Base-by-base conservation (phyloP, 23 tunicate species). In the Phallusia fumigata region DNA sequence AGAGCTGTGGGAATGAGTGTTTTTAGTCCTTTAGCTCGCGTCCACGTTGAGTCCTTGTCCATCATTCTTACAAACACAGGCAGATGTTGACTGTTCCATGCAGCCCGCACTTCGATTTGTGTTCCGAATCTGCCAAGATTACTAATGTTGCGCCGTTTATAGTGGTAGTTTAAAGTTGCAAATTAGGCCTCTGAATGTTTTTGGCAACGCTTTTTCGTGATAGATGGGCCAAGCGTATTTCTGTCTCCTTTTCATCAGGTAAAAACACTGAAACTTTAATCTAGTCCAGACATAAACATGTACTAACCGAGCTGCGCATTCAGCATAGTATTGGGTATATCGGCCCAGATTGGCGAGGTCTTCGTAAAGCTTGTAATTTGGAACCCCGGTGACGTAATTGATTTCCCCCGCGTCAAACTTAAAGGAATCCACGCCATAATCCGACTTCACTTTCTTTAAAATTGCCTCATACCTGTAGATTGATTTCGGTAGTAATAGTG, bases 21-120 rank as follows among this genome's bases (percentile, higher is more conserved):
- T 36, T 95, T 88, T 15, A 95, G 52, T 18, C 99, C 99, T 52
- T 95, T 95, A 0, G 83, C 99, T 19, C 78, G 53, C 0, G 90
- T 53, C 99, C 99, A 95, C 45, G 87, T 87, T 22, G 99, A 95
- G 78, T 88, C 99, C 73, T 95, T 95, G 77, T 95, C 99, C 90
- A 95, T 84, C 99, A 95, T 95, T 47, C 97, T 51, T 3, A 92
- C 85, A 81, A 92, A 92, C 11, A 92, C 73, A 15, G 97, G 97
- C 0, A 92, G 86, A 53, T 84, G 79, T 47, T 95, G 99, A 51
- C 80, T 82, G 58, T 93, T 83, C 96, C 96, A 95, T 0, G 99
- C 87, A 10, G 99, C 86, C 69, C 99, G 52, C 28, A 90, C 77
- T 53, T 95, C 99, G 5, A 92, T 92, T 51, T 83, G 89, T 24